Evolutionary conservation across 2,113 vertebrate genomes (phyloP).

Genomic region (Carassius auratus): DNA sequence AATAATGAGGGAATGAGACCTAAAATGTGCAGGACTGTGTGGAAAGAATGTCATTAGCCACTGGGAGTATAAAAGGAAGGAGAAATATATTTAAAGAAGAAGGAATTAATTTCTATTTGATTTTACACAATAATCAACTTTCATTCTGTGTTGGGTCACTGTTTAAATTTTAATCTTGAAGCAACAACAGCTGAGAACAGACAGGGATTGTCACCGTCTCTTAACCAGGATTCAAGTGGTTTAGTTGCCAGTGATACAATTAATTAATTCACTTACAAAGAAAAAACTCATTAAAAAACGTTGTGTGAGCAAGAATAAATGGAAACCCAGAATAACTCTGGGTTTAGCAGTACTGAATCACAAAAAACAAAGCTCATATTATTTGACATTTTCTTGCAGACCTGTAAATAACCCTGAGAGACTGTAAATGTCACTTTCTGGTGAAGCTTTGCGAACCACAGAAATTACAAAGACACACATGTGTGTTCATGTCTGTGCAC

Average conservation of each 20-base stretch:
- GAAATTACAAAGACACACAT: constrained; percentile 29
- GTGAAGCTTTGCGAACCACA: neutral
- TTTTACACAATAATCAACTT: neutral
- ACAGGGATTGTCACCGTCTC: neutral
- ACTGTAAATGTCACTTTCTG: constrained; percentile 17
- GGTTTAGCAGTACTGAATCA: neutral
- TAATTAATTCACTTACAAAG: neutral
- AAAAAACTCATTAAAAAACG: neutral
- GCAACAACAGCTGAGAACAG: neutral
- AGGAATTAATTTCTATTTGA: neutral
- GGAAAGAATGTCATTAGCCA: too few relatives aligned
- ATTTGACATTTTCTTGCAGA: constrained; percentile 31
- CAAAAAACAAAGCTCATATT: constrained; percentile 3
- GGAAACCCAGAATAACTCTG: neutral
- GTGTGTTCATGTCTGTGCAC: neutral
- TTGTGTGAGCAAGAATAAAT: neutral
- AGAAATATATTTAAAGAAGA: too few relatives aligned
- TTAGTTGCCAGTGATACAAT: neutral
- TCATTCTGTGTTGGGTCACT: neutral
- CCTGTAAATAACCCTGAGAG: constrained; percentile 22
- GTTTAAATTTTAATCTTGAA: neutral
- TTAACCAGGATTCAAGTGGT: neutral
- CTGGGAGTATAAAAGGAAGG: too few relatives aligned
- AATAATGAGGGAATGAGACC: too few relatives aligned
- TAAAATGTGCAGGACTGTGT: too few relatives aligned